Conservation (phyloP, 2,888 invertebrate species). For the Macrosoma leucophasiata region DNA sequence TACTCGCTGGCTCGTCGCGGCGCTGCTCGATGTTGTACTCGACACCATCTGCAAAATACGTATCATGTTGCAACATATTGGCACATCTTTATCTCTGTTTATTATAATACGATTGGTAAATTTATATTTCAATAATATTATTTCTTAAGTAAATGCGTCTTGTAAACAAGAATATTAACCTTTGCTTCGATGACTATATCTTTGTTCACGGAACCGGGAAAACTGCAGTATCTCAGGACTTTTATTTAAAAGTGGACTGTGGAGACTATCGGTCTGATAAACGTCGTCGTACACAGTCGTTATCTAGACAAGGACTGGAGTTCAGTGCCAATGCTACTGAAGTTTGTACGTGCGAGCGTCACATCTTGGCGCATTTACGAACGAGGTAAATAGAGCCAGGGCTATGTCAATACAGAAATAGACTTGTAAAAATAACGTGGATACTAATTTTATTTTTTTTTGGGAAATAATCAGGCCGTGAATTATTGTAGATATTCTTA, state of each 20-base stretch:
- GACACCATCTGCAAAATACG: slow-evolving; percentile 52
- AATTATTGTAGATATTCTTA: too few relatives aligned
- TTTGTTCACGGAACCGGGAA: slow-evolving; percentile 8
- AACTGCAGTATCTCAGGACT: slow-evolving; percentile 15
- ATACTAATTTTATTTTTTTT: too few relatives aligned
- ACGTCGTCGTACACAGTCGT: slow-evolving; percentile 49
- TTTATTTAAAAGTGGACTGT: slow-evolving; percentile 19
- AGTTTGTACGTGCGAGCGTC: slow-evolving; percentile 56
- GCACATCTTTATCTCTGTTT: too few relatives aligned
- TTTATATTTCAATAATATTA: too few relatives aligned
- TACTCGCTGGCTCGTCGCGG: slow-evolving; percentile 75
- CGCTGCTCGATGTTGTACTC: slow-evolving; percentile 77
- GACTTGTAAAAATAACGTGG: slow-evolving; percentile 19
- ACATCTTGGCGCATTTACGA: slow-evolving; percentile 67
- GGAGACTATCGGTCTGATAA: slow-evolving; percentile 25
- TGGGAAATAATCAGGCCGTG: too few relatives aligned
- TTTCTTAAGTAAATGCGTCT: slow-evolving; percentile 3
- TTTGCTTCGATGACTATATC: slow-evolving; percentile 21
- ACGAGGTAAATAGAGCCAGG: slow-evolving; percentile 55
- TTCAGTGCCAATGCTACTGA: slow-evolving; percentile 70
- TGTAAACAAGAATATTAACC: slow-evolving; percentile 31
- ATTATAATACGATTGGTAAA: too few relatives aligned
- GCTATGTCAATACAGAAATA: slow-evolving; percentile 41
- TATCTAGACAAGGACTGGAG: slow-evolving; percentile 66
- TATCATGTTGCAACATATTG: slow-evolving; percentile 3